phyloP scores from a whole-genome alignment of 1,140 invertebrate species.

The Piezodorus guildinii region DNA sequence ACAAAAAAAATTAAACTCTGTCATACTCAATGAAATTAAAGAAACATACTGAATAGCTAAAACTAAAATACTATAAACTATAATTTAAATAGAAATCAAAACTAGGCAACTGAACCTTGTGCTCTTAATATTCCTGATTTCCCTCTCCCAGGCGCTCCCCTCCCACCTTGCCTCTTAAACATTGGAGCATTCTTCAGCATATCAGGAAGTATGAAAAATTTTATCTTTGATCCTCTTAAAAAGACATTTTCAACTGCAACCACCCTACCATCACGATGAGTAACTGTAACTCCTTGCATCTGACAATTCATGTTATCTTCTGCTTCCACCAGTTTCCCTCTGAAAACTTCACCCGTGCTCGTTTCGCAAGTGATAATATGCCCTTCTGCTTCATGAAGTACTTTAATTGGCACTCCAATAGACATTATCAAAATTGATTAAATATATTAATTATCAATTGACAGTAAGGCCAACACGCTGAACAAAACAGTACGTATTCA shows the following conservation, averaged over 20 bases:
- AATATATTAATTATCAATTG: neutral
- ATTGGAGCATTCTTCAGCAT: slow-evolving; percentile 99
- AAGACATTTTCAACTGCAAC: slow-evolving; percentile 95
- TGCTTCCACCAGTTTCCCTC: slow-evolving; percentile 97
- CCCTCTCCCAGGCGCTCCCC: slow-evolving; percentile 64
- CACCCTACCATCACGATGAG: slow-evolving; percentile 81
- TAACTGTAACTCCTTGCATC: slow-evolving; percentile 89
- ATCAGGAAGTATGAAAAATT: slow-evolving; percentile 95
- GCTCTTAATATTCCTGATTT: slow-evolving; percentile 94
- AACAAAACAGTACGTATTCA: neutral
- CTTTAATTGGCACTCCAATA: slow-evolving; percentile 94
- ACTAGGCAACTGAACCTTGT: slow-evolving; percentile 48
- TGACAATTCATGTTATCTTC: slow-evolving; percentile 98
- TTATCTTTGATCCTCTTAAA: slow-evolving; percentile 94
- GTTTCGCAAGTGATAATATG: slow-evolving; percentile 98
- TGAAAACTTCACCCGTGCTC: slow-evolving; percentile 92
- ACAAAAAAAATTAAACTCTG: too few species aligned
- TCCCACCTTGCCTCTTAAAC: slow-evolving; percentile 91
- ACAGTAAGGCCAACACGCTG: neutral
- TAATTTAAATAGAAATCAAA: too few species aligned
- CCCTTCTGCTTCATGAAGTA: slow-evolving; percentile 97
- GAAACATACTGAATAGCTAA: too few species aligned
- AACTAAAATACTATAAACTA: too few species aligned
- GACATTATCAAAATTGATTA: slow-evolving; percentile 44
- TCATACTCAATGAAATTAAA: too few species aligned